A percentile compares a stretch with the other conserved stretches of the same genome.
Evolutionary conservation across 2,113 vertebrate genomes (phyloP).

Genomic region (Apteryx mantelli): DNA sequence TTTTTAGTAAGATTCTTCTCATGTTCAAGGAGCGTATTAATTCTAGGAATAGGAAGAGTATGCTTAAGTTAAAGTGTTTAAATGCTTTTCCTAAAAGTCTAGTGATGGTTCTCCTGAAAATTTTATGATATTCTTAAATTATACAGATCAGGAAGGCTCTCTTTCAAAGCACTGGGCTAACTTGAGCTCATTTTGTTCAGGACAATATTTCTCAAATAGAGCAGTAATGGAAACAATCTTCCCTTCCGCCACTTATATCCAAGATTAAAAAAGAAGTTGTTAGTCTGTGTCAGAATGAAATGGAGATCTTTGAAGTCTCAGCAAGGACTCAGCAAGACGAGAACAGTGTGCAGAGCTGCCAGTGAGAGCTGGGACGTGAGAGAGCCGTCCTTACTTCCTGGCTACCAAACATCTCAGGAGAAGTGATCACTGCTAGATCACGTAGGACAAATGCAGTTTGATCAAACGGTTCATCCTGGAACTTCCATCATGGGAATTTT

Average conservation of each 20-base stretch:
- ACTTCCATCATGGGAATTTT: neutral
- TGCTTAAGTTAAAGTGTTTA: neutral
- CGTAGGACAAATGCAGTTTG: neutral
- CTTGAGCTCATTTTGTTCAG: neutral
- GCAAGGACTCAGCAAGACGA: neutral
- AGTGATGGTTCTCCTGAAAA: slow-evolving; percentile 13
- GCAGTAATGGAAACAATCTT: neutral
- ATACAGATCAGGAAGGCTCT: neutral
- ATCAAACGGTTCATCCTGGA: neutral
- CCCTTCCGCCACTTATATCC: neutral
- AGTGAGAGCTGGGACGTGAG: neutral
- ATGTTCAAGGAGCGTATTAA: neutral
- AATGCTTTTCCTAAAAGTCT: slow-evolving; percentile 24
- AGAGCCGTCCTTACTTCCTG: neutral
- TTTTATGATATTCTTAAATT: slow-evolving; percentile 2
- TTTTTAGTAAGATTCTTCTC: neutral
- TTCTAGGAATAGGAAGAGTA: neutral
- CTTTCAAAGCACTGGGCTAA: neutral
- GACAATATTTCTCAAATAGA: slow-evolving; percentile 25
- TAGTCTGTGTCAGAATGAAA: neutral
- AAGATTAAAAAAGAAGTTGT: neutral
- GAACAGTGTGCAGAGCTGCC: neutral
- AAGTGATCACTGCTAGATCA: neutral
- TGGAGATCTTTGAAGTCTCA: neutral
- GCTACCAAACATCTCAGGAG: neutral